Percentiles rank a stretch among this genome's conserved stretches.
phyloP scores from a whole-genome alignment of 2,113 vertebrate genomes.

The Rhegmatorhina hoffmannsi region DNA sequence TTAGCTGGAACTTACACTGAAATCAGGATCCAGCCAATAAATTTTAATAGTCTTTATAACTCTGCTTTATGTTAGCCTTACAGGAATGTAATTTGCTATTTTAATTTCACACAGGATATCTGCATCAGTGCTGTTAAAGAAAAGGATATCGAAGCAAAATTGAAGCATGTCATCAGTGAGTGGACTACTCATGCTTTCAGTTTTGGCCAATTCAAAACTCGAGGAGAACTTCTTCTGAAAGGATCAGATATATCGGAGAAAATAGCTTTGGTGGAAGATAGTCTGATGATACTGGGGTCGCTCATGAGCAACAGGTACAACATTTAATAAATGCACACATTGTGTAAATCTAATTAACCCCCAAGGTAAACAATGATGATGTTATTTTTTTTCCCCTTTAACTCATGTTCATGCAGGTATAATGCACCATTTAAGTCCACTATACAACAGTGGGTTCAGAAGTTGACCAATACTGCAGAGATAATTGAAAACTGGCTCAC shows the following conservation, averaged over 20 bases:
- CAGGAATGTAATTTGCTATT: neutral
- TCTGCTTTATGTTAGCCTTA: neutral
- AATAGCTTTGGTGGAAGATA: conserved; percentile 82
- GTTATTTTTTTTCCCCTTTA: neutral
- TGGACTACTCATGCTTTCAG: conserved; percentile 79
- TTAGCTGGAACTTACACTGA: neutral
- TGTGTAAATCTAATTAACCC: neutral
- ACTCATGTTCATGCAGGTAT: conserved; percentile 68
- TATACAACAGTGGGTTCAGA: conserved; percentile 86
- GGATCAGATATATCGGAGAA: conserved; percentile 80
- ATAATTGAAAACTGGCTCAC: conserved; percentile 85
- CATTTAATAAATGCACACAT: neutral
- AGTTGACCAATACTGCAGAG: conserved; percentile 82
- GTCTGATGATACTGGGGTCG: conserved; percentile 82
- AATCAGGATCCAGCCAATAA: neutral
- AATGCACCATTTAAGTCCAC: conserved; percentile 80
- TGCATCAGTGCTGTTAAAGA: conserved; percentile 86
- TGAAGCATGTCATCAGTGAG: conserved; percentile 78
- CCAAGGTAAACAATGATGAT: neutral
- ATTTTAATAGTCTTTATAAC: neutral
- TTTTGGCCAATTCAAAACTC: conserved; percentile 79
- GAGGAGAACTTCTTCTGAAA: conserved; percentile 84
- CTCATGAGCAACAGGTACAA: conserved; percentile 84
- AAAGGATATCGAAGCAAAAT: conserved; percentile 84
- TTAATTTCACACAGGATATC: conserved; percentile 76